These are phyloP conservation scores for Pachyrhynchus sulphureomaculatus DNA, from an alignment of 1,140 invertebrate species.

Conservation along the genomic window DNA sequence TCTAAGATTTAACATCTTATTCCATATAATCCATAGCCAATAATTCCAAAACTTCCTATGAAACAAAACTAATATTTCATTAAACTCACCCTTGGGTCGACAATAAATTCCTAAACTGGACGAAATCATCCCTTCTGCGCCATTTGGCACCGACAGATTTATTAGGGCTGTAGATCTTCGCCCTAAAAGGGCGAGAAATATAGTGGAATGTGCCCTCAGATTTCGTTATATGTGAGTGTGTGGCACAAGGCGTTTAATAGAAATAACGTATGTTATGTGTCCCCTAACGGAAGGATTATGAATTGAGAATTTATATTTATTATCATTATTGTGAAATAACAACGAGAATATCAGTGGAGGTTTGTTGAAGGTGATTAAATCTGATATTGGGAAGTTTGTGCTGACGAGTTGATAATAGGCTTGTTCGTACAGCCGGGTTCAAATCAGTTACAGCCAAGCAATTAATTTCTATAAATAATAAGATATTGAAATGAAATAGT, in stretches of 20 bases:
- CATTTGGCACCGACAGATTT: slow-evolving; percentile 10
- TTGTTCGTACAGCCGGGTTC: no score
- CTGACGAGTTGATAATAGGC: no score
- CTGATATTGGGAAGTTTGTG: no score
- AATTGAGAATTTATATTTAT: no score
- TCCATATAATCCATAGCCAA: neutral
- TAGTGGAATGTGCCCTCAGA: neutral
- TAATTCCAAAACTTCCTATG: neutral
- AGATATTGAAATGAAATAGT: no score
- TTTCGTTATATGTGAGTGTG: neutral
- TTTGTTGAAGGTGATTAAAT: no score
- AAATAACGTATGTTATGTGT: neutral
- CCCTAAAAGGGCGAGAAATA: slow-evolving; percentile 4
- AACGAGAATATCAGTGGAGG: no score
- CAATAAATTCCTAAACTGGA: slow-evolving; percentile 6
- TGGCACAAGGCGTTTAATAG: neutral
- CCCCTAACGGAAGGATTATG: neutral
- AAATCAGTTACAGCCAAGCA: no score
- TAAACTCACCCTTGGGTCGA: neutral
- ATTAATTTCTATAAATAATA: no score
- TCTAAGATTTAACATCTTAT: no score
- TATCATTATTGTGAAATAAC: no score
- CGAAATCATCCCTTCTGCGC: slow-evolving; percentile 8
- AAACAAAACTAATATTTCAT: slow-evolving; percentile 1
- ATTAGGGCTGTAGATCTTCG: slow-evolving; percentile 2